Conservation (phyloP, 2,797 vertebrate species). For the Myotis pilosus region DNA sequence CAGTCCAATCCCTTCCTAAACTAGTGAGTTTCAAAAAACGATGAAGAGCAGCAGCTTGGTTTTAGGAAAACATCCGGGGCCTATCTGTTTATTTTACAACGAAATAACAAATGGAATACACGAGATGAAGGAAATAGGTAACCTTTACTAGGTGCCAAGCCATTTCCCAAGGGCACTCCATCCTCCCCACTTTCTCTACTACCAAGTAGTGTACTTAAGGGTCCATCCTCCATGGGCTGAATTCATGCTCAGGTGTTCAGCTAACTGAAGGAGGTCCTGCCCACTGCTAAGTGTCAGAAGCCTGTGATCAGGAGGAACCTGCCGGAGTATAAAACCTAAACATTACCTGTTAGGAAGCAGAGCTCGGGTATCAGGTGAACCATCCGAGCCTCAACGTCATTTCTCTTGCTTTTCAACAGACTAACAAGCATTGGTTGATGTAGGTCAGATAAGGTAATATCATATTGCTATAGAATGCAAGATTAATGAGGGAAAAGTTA, state of each 20-base stretch:
- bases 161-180: not conserved
- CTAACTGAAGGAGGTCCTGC: not conserved
- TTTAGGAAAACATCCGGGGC: not conserved
- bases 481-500: conserved; percentile 25
- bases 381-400: conserved; percentile 3
- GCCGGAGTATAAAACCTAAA: not conserved
- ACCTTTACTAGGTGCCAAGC: not conserved
- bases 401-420: conserved; percentile 76
- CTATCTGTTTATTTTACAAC: not conserved
- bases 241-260: not conserved
- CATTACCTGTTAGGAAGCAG: conserved; percentile 82
- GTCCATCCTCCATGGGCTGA: not conserved
- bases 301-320: not conserved
- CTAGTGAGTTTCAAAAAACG: not conserved
- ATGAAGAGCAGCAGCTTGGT: not conserved
- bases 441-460: conserved; percentile 76
- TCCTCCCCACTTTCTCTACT: not conserved
- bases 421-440: conserved; percentile 83
- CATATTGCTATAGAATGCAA: conserved; percentile 79
- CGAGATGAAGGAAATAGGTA: not conserved
- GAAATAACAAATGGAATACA: not conserved
- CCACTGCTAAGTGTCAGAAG: not conserved
- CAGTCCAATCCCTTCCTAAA: not conserved
- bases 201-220: not conserved
- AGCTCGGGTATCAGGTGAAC: conserved; percentile 81